A percentile compares a stretch with the other conserved stretches of the same genome.
Evolutionary conservation across 2,888 invertebrate genomes (phyloP).

Genomic region (Aleiodes alternator): DNA sequence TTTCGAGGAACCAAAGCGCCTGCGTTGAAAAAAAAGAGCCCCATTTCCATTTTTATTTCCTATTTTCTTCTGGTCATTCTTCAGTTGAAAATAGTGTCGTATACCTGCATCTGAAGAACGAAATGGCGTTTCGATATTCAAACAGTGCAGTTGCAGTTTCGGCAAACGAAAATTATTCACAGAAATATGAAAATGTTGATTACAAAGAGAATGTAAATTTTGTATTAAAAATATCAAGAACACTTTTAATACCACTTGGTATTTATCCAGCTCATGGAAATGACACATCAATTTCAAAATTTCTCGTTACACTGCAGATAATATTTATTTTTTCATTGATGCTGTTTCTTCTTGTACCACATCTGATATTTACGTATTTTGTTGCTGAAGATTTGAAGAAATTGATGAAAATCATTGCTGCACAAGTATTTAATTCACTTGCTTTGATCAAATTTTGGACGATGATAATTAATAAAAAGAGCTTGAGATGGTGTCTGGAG

Average conservation of each 20-base stretch:
- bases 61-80: neutral
- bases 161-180: neutral
- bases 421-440: constrained; percentile 67
- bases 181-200: constrained; percentile 46
- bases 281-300: constrained; percentile 51
- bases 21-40: neutral
- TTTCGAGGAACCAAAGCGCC: neutral
- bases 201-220: constrained; percentile 63
- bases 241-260: constrained; percentile 65
- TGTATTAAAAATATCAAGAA: constrained; percentile 62
- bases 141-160: constrained; percentile 34
- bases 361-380: constrained; percentile 66
- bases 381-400: constrained; percentile 67
- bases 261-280: constrained; percentile 68
- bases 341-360: constrained; percentile 66
- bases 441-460: constrained; percentile 69
- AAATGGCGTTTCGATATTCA: neutral
- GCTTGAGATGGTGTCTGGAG: constrained; percentile 62
- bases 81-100: neutral
- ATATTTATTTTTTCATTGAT: constrained; percentile 63
- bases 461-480: constrained; percentile 64
- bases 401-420: constrained; percentile 67
- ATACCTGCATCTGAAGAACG: neutral
- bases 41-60: no score
- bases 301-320: constrained; percentile 58